Percentiles rank a stretch among this genome's conserved stretches.
Conservation (phyloP, 64 coral and sea anemone species). For the Acropora yongei region DNA sequence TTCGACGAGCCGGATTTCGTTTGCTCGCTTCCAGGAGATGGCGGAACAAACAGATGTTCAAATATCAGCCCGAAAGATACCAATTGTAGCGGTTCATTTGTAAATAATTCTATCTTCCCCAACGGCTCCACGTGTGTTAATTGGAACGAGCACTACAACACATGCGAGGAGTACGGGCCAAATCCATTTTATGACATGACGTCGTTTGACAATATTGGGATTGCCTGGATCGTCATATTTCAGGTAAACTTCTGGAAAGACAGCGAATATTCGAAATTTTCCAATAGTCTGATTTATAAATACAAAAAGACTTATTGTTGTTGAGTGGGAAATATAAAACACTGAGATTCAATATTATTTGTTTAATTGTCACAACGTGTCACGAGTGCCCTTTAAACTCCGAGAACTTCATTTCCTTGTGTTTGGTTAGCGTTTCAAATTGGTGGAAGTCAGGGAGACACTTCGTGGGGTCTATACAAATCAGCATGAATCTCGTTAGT, state of each 20-base stretch:
- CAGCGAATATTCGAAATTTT: neutral
- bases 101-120: neutral
- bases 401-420: too few relatives aligned
- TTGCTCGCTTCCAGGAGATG: conserved; percentile 64
- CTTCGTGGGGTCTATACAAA: too few relatives aligned
- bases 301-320: too few relatives aligned
- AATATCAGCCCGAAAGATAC: conserved; percentile 32
- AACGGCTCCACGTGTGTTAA: conserved; percentile 48
- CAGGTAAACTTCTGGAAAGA: conserved; percentile 52
- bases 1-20: conserved; percentile 89
- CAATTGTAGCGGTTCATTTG: conserved; percentile 24
- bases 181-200: conserved; percentile 85
- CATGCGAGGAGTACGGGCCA: conserved; percentile 56
- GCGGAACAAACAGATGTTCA: conserved; percentile 73
- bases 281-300: too few relatives aligned
- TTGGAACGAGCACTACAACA: conserved; percentile 73
- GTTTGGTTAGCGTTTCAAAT: too few relatives aligned
- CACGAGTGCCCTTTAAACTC: too few relatives aligned
- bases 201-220: conserved; percentile 98
- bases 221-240: conserved; percentile 99
- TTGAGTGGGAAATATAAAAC: too few relatives aligned
- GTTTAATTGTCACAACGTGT: too few relatives aligned
- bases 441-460: too few relatives aligned
- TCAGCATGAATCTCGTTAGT: too few relatives aligned
- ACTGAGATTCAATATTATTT: too few relatives aligned